These are phyloP conservation scores for Scytalopus superciliaris DNA, from an alignment of 2,113 vertebrate genomes.

Conservation along the genomic window DNA sequence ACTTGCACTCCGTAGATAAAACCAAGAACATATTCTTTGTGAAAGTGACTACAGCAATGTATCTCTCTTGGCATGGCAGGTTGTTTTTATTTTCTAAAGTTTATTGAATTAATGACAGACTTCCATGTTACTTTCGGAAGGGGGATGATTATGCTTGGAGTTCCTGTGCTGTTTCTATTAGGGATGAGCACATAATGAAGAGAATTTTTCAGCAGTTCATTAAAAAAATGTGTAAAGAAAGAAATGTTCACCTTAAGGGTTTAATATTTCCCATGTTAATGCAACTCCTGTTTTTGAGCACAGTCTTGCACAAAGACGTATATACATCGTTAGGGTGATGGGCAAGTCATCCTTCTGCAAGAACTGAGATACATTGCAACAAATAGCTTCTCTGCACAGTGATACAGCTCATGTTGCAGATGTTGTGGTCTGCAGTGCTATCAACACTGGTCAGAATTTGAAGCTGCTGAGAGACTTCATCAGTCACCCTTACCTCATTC, in stretches of 20 bases:
- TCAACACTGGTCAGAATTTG: slow-evolving; percentile 53
- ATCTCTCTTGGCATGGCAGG: neutral
- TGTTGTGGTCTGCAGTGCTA: slow-evolving; percentile 51
- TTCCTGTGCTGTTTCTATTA: neutral
- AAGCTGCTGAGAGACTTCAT: slow-evolving; percentile 60
- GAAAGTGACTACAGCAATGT: neutral
- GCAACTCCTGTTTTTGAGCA: neutral
- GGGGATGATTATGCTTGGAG: neutral
- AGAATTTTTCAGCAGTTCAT: neutral
- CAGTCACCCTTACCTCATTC: slow-evolving; percentile 66
- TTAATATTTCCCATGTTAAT: neutral
- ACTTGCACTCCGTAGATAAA: neutral
- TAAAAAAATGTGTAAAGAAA: neutral
- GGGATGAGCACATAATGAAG: neutral
- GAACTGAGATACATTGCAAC: neutral
- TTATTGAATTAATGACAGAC: neutral
- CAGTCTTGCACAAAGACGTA: neutral
- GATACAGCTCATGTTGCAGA: slow-evolving; percentile 17
- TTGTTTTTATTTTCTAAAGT: neutral
- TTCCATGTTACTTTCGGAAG: neutral
- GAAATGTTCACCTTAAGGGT: neutral
- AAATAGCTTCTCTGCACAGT: slow-evolving; percentile 10
- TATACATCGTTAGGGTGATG: neutral
- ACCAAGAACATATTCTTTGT: neutral
- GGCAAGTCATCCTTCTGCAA: slow-evolving; percentile 4